Evolutionary conservation across 1,140 invertebrate species (phyloP).

Genomic region (Caerostris extrusa): DNA sequence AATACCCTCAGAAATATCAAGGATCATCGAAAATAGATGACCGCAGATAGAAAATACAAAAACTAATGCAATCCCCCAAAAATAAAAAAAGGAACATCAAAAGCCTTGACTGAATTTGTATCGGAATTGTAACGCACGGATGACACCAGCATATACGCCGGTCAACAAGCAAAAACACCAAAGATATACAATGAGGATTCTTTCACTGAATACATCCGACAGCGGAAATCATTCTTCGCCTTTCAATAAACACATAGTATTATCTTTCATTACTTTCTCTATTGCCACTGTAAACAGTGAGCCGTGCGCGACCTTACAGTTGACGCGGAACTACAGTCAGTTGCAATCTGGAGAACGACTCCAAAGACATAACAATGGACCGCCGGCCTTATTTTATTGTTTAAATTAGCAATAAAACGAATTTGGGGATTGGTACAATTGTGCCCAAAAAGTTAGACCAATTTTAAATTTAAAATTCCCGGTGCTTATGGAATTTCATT

Average conservation of each 20-base stretch:
- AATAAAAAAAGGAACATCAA: too few relatives aligned
- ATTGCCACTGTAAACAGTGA: background rate
- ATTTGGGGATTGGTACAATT: background rate
- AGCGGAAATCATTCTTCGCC: background rate
- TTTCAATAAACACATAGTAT: slow-evolving; percentile 7
- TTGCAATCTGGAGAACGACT: background rate
- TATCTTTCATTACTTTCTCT: slow-evolving; percentile 42
- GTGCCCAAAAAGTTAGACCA: too few relatives aligned
- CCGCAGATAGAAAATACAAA: too few relatives aligned
- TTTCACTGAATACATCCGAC: background rate
- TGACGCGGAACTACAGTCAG: slow-evolving; percentile 36
- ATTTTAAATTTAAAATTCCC: too few relatives aligned
- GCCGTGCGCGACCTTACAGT: background rate
- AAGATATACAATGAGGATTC: background rate
- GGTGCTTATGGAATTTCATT: too few relatives aligned
- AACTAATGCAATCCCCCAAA: too few relatives aligned
- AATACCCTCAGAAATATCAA: too few relatives aligned
- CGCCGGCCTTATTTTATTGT: background rate
- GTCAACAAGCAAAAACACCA: background rate
- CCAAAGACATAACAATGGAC: background rate
- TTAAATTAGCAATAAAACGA: background rate
- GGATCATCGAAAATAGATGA: too few relatives aligned
- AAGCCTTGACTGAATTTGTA: slow-evolving; percentile 2
- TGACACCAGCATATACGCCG: background rate
- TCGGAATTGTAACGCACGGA: slow-evolving; percentile 9